These are phyloP conservation scores for Sus scrofa DNA, from an alignment of 2,113 vertebrate species.

Conservation along the genomic window T2T-Sscrofa CM000821.6:58797501-58798000, in stretches of 20 bases:
- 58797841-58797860: neutral
- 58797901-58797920: neutral
- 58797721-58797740: too few relatives aligned
- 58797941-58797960: neutral
- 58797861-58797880: neutral
- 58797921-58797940: neutral
- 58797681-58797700: too few relatives aligned
- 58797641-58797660: too few relatives aligned
- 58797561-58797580: too few relatives aligned
- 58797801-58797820: neutral
- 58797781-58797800: neutral
- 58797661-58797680: too few relatives aligned
- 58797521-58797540: too few relatives aligned
- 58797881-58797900: neutral
- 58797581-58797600: too few relatives aligned
- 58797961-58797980: neutral
- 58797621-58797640: too few relatives aligned
- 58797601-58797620: too few relatives aligned
- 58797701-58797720: too few relatives aligned
- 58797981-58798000: neutral
- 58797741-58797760: neutral
- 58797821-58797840: neutral
- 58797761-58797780: neutral
- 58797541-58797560: too few relatives aligned
- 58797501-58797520: neutral